Evolutionary conservation across 2,113 vertebrate genomes (phyloP), one percentile per base, ranked within the genome.

Genomic region (Piaya cayana): DNA sequence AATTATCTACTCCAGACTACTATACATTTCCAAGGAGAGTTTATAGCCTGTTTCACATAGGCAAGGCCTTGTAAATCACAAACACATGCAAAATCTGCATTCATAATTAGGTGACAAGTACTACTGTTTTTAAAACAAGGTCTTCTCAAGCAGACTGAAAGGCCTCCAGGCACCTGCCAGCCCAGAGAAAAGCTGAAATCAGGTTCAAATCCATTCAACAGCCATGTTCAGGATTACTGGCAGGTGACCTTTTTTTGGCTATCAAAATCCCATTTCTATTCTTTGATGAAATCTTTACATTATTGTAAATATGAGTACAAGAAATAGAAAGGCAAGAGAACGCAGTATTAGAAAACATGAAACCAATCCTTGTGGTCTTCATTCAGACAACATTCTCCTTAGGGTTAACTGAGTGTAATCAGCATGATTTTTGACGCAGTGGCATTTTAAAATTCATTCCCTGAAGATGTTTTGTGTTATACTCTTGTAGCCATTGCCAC

Each of bases 21-120:
- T 86, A 92, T 49, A 72, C 59, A n/a, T 84, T 83, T 95, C 79
- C 78, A 89, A 76, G 86, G 86, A 88, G 60, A 84, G 60, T 77
- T 96, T 91, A 91, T 53, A 95, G 94, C 80, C 75, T 42, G 67
- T 65, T 88, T 86, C 92, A 91, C 92, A 64, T 82, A 92, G 82
- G 77, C 78, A 89, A 95, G 82, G 77, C 64, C 75, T 68, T 82
- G 72, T 96, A 96, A 97, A 93, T 91, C 91, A 72, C 30, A 90
- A 97, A 95, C 96, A 95, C 65, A 74, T 91, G 93, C 91, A 96
- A 95, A 94, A 97, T 92, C 55, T 94, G 82, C 92, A 94, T 94
- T 96, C 58, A 72, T 93, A 93, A 96, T 68, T 86, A 83, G 84
- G 62, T 14, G 6, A 93, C 80, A 95, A 97, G 95, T 75, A 92